Evolutionary conservation across 2,113 vertebrate genomes (phyloP).

Genomic region (Lepus europaeus): DNA sequence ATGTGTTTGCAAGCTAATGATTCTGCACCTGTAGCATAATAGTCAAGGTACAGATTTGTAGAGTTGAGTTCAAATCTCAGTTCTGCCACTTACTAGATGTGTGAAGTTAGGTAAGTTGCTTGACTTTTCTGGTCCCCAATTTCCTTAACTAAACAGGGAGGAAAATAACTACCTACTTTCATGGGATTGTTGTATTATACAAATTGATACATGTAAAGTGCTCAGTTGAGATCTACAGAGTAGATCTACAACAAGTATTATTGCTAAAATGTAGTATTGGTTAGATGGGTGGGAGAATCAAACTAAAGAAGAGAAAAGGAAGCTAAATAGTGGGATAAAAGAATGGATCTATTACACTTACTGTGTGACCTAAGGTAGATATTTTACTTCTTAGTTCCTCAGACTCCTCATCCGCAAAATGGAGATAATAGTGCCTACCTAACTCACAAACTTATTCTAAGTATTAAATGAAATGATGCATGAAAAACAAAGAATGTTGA

Average conservation of each 20-base stretch:
- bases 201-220: not conserved
- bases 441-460: not conserved
- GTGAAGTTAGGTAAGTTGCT: constrained; percentile 14
- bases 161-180: not conserved
- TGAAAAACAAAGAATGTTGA: constrained; percentile 42
- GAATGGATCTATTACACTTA: constrained; percentile 17
- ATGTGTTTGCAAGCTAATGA: not conserved
- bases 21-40: not conserved
- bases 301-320: constrained; percentile 24
- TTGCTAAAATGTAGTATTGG: not conserved
- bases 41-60: constrained; percentile 8
- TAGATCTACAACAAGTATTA: constrained; percentile 6
- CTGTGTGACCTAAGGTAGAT: not conserved
- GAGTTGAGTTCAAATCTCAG: not conserved
- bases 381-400: constrained; percentile 36
- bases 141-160: constrained; percentile 37
- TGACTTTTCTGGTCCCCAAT: constrained; percentile 25
- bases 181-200: not conserved
- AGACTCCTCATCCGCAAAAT: constrained; percentile 30
- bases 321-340: not conserved
- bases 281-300: not conserved
- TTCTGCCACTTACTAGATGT: constrained; percentile 13
- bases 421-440: not conserved
- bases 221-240: not conserved
- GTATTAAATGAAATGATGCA: not conserved